phyloP scores from a whole-genome alignment of 2,113 vertebrate genomes.

The Motacilla alba region DNA sequence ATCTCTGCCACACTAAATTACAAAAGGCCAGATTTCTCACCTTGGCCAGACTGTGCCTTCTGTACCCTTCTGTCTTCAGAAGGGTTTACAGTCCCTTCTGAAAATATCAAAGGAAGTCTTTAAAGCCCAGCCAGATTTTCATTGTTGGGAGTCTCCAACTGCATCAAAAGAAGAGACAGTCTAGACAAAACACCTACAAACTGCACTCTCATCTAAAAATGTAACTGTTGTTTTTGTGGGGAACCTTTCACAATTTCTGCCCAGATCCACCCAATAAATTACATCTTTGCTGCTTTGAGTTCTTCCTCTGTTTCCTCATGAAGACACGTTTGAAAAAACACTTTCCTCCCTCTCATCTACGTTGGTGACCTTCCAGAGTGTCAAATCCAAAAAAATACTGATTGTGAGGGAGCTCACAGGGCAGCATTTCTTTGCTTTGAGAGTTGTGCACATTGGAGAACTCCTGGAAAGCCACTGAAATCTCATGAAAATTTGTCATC shows the following conservation, averaged over 20 bases:
- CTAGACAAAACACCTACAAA: slow-evolving; percentile 61
- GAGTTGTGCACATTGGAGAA: background rate
- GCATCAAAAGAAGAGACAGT: slow-evolving; percentile 55
- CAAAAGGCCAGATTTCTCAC: background rate
- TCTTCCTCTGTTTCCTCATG: background rate
- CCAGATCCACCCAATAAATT: background rate
- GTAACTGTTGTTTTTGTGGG: background rate
- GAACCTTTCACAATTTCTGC: slow-evolving; percentile 30
- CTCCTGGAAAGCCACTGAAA: background rate
- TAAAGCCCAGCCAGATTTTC: slow-evolving; percentile 40
- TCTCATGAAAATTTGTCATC: background rate
- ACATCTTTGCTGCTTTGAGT: background rate
- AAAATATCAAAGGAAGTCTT: slow-evolving; percentile 47
- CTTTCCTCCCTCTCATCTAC: background rate
- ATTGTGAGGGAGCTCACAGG: background rate
- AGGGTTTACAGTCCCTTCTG: background rate
- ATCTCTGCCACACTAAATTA: background rate
- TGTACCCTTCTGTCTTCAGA: background rate
- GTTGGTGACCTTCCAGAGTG: background rate
- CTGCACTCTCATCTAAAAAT: slow-evolving; percentile 1
- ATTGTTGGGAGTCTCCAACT: slow-evolving; percentile 25
- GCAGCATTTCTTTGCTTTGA: background rate
- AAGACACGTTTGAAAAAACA: background rate
- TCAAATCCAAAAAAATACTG: background rate
- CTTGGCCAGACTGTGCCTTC: background rate